Evolutionary conservation across 2,888 invertebrate species (phyloP).

Genomic region (Parelbella ahira): DNA sequence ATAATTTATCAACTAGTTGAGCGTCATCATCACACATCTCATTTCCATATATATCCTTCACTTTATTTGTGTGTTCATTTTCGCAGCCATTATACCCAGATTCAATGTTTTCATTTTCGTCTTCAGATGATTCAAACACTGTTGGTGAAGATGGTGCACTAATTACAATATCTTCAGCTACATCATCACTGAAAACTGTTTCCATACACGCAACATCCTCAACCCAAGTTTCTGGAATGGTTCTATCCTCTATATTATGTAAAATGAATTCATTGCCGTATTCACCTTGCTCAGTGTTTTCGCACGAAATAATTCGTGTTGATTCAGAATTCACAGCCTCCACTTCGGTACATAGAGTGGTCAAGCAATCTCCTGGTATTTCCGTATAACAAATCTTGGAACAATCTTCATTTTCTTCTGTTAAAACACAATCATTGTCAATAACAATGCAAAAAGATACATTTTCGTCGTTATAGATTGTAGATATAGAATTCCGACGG

Average conservation of each 20-base stretch:
- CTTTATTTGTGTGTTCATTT: conserved; percentile 47
- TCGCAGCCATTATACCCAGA: conserved; percentile 37
- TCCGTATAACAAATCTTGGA: conserved; percentile 58
- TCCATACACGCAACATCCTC: conserved; percentile 70
- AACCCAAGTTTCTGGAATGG: conserved; percentile 59
- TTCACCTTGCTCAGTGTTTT: conserved; percentile 29
- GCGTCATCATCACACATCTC: conserved; percentile 54
- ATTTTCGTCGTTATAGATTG: conserved; percentile 59
- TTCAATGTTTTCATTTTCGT: conserved; percentile 35
- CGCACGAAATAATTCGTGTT: conserved; percentile 1
- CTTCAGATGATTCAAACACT: conserved; percentile 33
- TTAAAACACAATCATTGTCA: conserved; percentile 61
- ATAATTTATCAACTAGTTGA: conserved; percentile 57
- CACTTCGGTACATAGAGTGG: conserved; percentile 10
- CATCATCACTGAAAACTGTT: conserved; percentile 68
- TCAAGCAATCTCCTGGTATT: conserved; percentile 44
- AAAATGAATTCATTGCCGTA: conserved; percentile 38
- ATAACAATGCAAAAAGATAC: conserved; percentile 69
- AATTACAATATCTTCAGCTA: conserved; percentile 58
- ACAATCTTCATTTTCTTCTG: conserved; percentile 52
- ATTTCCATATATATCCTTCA: conserved; percentile 56
- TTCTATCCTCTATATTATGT: conserved; percentile 42
- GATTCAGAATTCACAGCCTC: conserved; percentile 8
- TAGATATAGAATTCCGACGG: conserved; percentile 65
- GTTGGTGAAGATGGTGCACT: conserved; percentile 44